Conservation (phyloP, 2,888 invertebrate species). For the Synergus itoensis region DNA sequence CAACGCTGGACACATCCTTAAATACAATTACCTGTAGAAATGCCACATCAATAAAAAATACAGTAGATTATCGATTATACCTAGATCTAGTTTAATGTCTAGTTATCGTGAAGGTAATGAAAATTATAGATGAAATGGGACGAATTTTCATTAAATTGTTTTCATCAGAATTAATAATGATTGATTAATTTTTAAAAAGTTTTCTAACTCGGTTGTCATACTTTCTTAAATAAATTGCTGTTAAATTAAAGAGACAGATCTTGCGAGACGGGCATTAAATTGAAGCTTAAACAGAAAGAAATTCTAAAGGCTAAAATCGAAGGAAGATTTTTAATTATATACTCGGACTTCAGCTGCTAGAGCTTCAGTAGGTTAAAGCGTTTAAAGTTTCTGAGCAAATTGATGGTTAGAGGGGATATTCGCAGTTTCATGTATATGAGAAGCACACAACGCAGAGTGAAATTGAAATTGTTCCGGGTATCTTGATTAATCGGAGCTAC, state of each 20-base stretch:
- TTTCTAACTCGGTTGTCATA: neutral
- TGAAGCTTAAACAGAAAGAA: neutral
- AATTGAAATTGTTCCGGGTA: slow-evolving; percentile 33
- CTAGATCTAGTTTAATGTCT: neutral
- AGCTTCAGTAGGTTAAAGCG: slow-evolving; percentile 8
- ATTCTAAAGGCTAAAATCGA: slow-evolving; percentile 11
- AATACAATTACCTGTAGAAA: slow-evolving; percentile 15
- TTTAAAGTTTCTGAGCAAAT: slow-evolving; percentile 21
- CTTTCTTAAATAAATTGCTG: neutral
- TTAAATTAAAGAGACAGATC: neutral
- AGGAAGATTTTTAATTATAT: slow-evolving; percentile 23
- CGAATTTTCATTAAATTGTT: neutral
- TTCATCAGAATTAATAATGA: neutral
- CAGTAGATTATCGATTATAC: neutral
- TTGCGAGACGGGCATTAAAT: neutral
- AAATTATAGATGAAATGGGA: slow-evolving; percentile 1
- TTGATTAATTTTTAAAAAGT: neutral
- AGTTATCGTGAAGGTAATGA: neutral
- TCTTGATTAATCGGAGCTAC: slow-evolving; percentile 29
- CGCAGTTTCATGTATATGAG: slow-evolving; percentile 10
- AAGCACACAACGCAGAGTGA: slow-evolving; percentile 25
- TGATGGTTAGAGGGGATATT: slow-evolving; percentile 24
- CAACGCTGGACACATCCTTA: slow-evolving; percentile 1
- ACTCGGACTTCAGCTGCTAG: neutral
- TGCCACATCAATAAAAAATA: neutral